phyloP scores from a whole-genome alignment of 2,888 invertebrate species.

The Thera britannica region DNA sequence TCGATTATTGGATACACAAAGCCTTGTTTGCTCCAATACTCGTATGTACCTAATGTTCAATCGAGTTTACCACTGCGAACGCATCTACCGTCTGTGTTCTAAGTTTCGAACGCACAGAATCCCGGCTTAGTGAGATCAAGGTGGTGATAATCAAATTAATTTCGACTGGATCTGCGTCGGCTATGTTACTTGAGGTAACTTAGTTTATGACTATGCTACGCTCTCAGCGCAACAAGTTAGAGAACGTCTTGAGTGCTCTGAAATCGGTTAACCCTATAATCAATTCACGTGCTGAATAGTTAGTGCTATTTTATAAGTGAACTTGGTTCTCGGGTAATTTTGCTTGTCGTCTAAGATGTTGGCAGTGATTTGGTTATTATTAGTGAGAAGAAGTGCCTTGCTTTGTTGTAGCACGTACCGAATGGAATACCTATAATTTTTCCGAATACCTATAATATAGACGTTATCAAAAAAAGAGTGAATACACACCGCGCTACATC shows the following conservation, averaged over 20 bases:
- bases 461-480: too few relatives aligned
- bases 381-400: constrained; percentile 11
- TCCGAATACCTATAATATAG: too few relatives aligned
- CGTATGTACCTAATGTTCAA: constrained; percentile 32
- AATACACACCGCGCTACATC: too few relatives aligned
- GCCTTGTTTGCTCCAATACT: not conserved
- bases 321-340: constrained; percentile 18
- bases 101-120: constrained; percentile 66
- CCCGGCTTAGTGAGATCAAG: constrained; percentile 74
- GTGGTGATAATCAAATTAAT: constrained; percentile 84
- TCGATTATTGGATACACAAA: not conserved
- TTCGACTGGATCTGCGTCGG: constrained; percentile 70
- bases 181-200: constrained; percentile 78
- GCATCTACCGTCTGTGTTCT: constrained; percentile 30
- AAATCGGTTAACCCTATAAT: constrained; percentile 70
- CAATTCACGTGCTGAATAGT: constrained; percentile 37
- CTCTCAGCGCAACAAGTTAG: constrained; percentile 81
- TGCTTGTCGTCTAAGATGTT: constrained; percentile 15
- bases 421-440: too few relatives aligned
- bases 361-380: constrained; percentile 21
- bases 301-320: constrained; percentile 46
- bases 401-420: too few relatives aligned
- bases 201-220: constrained; percentile 81
- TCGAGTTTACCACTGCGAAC: constrained; percentile 54
- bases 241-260: constrained; percentile 79